phyloP scores from a whole-genome alignment of 2,797 vertebrate genomes.

The Melanotaenia pygmaea region DNA sequence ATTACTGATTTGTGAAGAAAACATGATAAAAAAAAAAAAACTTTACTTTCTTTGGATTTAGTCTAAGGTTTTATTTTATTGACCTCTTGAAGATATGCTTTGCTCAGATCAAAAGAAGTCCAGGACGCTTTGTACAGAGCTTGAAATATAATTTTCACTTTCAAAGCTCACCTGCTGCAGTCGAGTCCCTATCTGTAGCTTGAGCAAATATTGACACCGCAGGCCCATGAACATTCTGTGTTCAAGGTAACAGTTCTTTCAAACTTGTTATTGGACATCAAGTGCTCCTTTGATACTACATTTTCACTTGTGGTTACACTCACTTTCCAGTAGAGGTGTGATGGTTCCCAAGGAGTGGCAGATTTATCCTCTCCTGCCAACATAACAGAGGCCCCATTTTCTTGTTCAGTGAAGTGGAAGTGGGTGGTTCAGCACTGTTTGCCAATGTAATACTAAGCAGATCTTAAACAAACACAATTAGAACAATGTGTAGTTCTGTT shows the following conservation, averaged over 20 bases:
- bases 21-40: conserved; percentile 14
- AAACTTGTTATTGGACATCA: conserved; percentile 64
- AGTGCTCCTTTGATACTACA: conserved; percentile 50
- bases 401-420: conserved; percentile 75
- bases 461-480: conserved; percentile 76
- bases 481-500: conserved; percentile 60
- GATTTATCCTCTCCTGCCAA: conserved; percentile 70
- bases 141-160: conserved; percentile 29
- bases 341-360: conserved; percentile 66
- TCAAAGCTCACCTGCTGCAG: conserved; percentile 41
- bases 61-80: conserved; percentile 16
- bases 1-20: neutral
- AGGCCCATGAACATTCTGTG: conserved; percentile 22
- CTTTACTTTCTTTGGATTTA: conserved; percentile 24
- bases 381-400: conserved; percentile 66
- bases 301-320: conserved; percentile 58
- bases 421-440: conserved; percentile 69
- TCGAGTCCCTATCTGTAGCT: neutral
- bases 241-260: conserved; percentile 58
- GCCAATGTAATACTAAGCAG: conserved; percentile 68
- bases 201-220: conserved; percentile 20
- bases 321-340: conserved; percentile 64
- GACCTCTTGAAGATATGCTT: conserved; percentile 45
- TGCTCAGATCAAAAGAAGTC: conserved; percentile 36
- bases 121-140: neutral